These are phyloP conservation scores for Proales similis DNA, from an alignment of 1,140 invertebrate genomes.

Conservation along the genomic window DNA sequence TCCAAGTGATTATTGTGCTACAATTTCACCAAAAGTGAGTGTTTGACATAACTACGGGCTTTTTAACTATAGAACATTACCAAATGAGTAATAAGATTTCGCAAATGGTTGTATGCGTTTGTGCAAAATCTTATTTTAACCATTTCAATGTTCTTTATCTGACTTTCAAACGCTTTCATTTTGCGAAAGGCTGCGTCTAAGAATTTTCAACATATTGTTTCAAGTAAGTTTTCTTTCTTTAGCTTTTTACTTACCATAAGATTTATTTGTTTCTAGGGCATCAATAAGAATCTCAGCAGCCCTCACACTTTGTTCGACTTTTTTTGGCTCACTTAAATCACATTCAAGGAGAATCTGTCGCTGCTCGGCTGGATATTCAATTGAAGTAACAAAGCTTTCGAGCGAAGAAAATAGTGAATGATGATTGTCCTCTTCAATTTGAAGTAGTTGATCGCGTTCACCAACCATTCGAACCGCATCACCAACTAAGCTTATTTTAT, in stretches of 20 bases:
- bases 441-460: slow-evolving; percentile 25
- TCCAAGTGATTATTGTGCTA: slow-evolving; percentile 35
- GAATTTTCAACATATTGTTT: no score
- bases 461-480: slow-evolving; percentile 23
- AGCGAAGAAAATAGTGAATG: slow-evolving; percentile 4
- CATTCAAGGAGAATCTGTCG: neutral
- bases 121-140: slow-evolving; percentile 26
- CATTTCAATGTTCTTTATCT: slow-evolving; percentile 8
- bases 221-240: no score
- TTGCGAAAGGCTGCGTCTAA: slow-evolving; percentile 12
- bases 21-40: neutral
- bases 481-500: slow-evolving; percentile 28
- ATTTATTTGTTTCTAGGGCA: slow-evolving; percentile 7
- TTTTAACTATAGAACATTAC: slow-evolving; percentile 13
- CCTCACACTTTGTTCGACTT: neutral
- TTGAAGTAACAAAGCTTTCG: neutral
- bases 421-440: slow-evolving; percentile 27
- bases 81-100: slow-evolving; percentile 23
- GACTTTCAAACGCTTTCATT: slow-evolving; percentile 31
- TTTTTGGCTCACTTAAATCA: slow-evolving; percentile 6
- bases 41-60: neutral
- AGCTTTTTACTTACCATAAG: neutral
- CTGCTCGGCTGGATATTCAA: slow-evolving; percentile 28
- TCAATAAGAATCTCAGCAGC: slow-evolving; percentile 2
- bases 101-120: slow-evolving; percentile 12